Base-by-base conservation (phyloP, 2,888 invertebrate genomes). In the Chydorus sphaericus region DNA sequence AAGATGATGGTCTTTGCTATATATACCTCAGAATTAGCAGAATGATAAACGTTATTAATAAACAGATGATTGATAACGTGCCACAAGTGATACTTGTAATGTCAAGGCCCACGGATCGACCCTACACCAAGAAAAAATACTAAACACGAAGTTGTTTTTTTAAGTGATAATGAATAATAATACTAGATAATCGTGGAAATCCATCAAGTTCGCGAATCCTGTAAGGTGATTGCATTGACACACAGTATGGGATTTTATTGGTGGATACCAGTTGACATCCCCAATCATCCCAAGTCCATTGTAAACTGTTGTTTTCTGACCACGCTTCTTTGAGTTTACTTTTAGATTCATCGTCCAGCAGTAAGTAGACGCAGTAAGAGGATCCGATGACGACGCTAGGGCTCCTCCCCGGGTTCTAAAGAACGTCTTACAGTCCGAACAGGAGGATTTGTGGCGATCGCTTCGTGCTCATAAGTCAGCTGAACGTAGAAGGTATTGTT, bases 201-300 rank as follows among this genome's bases (percentile, higher is more conserved):
- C 69, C 68, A 71, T 70, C 26, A 71, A 61, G 26, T 70, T 63
- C 26, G 70, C 69, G 63, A 71, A 69, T 54, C 66, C 67, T 4
- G 70, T 70, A 51, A 71, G 59, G 60, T 71, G 71, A 39, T 63
- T 61, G 60, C 70, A 71, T 52, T 64, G 63, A 59, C 71, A 71
- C 20, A 64, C 60, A 1, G 71, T 70, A 31, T 66, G 65, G 7
- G 66, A n/a, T 66, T 3, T 60, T 58, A 59, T 68, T 70, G 31
- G 67, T 65, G 4, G 60, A 57, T 16, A 65, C 58, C 4, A 67
- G 59, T 48, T 58, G 33, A 48, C 66, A 66, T 6, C 66, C 66
- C 8, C 58, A 49, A 1, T 59, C 57, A 14, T 63, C 61, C 66
- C 66, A 66, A 26, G 51, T 50, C 50, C 50, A 52, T 8, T 39